phyloP scores from a whole-genome alignment of 2,113 vertebrate genomes.

The Theristicus caerulescens region DNA sequence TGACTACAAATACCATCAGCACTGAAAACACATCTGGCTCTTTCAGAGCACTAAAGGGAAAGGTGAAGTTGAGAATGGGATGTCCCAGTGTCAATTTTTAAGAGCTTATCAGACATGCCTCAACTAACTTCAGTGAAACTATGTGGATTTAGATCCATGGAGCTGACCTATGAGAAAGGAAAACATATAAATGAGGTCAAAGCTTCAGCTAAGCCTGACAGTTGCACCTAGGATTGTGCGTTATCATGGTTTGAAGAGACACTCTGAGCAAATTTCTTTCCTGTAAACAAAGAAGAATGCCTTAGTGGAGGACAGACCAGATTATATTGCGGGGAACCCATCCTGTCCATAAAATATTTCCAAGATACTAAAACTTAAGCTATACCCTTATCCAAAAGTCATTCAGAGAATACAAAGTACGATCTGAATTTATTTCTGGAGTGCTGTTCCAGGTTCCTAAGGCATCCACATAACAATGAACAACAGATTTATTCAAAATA shows the following conservation, averaged over 20 bases:
- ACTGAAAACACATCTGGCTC: neutral
- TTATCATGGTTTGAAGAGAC: neutral
- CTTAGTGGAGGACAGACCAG: neutral
- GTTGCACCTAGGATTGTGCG: neutral
- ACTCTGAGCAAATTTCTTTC: neutral
- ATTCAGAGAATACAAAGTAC: neutral
- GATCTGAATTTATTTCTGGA: neutral
- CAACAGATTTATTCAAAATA: neutral
- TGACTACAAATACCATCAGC: neutral
- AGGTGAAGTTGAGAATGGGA: neutral
- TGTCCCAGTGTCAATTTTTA: neutral
- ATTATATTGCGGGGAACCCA: neutral
- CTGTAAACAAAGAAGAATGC: neutral
- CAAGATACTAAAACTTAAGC: neutral
- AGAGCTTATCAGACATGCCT: neutral
- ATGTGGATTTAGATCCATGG: neutral
- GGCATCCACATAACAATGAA: neutral
- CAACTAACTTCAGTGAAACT: neutral
- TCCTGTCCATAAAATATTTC: neutral
- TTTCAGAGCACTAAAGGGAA: neutral
- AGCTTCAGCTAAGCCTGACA: neutral
- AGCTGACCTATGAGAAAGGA: neutral
- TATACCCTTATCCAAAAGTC: neutral
- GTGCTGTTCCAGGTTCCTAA: neutral
- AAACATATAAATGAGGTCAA: neutral